Percentiles rank a stretch among this genome's conserved stretches.
Evolutionary conservation across 1,140 invertebrate genomes (phyloP).

Genomic region (Physella acuta): DNA sequence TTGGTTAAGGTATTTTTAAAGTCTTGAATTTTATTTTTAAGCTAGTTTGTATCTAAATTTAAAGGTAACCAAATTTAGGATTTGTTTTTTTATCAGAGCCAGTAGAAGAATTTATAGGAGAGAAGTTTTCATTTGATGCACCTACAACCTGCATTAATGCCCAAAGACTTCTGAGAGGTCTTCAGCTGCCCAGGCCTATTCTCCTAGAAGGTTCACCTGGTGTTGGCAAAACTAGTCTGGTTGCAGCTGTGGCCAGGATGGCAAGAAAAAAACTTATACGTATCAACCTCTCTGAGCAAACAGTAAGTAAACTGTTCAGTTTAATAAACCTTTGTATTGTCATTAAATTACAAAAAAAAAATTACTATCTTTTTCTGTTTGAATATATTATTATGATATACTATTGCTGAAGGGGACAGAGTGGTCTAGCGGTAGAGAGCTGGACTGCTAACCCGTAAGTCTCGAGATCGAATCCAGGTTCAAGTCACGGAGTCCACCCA

Average conservation of each 20-base stretch:
- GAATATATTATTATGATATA: too few relatives aligned
- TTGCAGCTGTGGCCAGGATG: constrained; percentile 85
- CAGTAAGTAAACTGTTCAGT: constrained; percentile 68
- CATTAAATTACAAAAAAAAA: too few relatives aligned
- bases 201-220: constrained; percentile 96
- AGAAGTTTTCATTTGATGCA: constrained; percentile 64
- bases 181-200: constrained; percentile 84
- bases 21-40: not conserved
- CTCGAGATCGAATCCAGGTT: too few relatives aligned
- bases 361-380: not conserved
- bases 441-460: too few relatives aligned
- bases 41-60: not conserved
- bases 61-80: not conserved
- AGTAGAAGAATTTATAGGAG: not conserved
- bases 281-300: constrained; percentile 98
- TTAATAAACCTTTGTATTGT: too few relatives aligned
- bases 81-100: constrained; percentile 8
- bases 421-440: too few relatives aligned
- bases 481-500: too few relatives aligned
- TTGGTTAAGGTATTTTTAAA: not conserved
- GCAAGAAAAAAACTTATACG: constrained; percentile 80
- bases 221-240: constrained; percentile 95
- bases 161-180: constrained; percentile 78
- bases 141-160: constrained; percentile 83
- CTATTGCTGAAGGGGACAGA: too few relatives aligned